Percentiles rank a stretch among this genome's conserved stretches.
phyloP scores from a whole-genome alignment of 2,888 invertebrate genomes.

The Priocnemis perturbator region DNA sequence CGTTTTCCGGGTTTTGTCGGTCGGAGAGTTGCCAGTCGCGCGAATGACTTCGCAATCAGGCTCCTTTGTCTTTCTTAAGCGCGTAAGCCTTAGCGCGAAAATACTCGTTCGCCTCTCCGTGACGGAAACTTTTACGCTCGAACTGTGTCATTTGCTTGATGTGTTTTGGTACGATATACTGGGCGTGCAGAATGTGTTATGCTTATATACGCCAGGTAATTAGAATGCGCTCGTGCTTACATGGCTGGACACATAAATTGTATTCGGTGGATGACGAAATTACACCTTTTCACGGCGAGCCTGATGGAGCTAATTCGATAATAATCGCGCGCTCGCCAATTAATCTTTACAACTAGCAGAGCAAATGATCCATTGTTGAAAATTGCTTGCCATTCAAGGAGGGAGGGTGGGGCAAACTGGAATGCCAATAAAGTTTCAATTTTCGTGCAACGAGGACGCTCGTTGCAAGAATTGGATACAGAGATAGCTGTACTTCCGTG shows the following conservation, averaged over 20 bases:
- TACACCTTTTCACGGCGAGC: slow-evolving; percentile 15
- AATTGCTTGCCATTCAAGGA: neutral
- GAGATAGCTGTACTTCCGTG: too few species aligned
- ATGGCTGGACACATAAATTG: too few species aligned
- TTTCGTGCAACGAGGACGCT: too few species aligned
- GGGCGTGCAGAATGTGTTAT: too few species aligned
- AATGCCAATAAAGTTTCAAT: neutral
- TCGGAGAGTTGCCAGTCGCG: neutral
- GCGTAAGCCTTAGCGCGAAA: slow-evolving; percentile 4
- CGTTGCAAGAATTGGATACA: too few species aligned
- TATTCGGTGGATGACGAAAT: neutral
- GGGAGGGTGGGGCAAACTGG: neutral
- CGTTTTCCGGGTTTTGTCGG: slow-evolving; percentile 27
- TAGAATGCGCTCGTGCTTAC: too few species aligned
- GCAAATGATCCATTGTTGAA: neutral
- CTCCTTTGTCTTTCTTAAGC: slow-evolving; percentile 44
- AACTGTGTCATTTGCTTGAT: neutral
- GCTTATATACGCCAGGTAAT: too few species aligned
- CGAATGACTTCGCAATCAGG: slow-evolving; percentile 38
- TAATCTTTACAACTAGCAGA: too few species aligned
- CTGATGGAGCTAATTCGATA: too few species aligned
- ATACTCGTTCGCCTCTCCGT: slow-evolving; percentile 1
- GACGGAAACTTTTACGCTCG: slow-evolving; percentile 17
- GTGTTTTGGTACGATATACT: too few species aligned
- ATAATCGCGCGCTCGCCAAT: too few species aligned